Evolutionary conservation across 2,888 invertebrate species (phyloP).

Genomic region (Chloromyia formosa): DNA sequence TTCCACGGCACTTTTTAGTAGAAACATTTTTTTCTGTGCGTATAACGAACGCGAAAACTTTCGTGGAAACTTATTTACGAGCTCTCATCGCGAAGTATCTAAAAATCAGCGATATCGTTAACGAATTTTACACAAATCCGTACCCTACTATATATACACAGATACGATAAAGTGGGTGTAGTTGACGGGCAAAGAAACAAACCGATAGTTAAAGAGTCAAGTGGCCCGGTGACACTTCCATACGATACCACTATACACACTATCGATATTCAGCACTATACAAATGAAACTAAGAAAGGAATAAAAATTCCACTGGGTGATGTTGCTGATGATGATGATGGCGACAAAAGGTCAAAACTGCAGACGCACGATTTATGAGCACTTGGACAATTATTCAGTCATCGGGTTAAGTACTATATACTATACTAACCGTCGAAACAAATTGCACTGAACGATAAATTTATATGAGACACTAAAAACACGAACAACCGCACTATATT

Average conservation of each 20-base stretch:
- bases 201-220: background rate
- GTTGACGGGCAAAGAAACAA: background rate
- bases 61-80: constrained; percentile 15
- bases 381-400: too few relatives aligned
- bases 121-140: background rate
- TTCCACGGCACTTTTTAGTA: too few relatives aligned
- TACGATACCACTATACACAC: background rate
- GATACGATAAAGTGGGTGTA: constrained; percentile 1
- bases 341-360: constrained; percentile 24
- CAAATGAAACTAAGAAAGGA: background rate
- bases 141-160: background rate
- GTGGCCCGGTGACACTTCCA: background rate
- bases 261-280: background rate
- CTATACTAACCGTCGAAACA: too few relatives aligned
- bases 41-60: too few relatives aligned
- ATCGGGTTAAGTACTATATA: too few relatives aligned
- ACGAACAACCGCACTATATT: background rate
- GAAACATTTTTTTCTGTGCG: too few relatives aligned
- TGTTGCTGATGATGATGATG: background rate
- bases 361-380: background rate
- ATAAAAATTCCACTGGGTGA: background rate
- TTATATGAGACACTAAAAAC: background rate
- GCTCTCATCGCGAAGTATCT: background rate
- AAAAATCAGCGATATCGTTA: background rate
- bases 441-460: background rate